Percentiles rank a stretch among this genome's conserved stretches.
Conservation (phyloP, 2,888 invertebrate species). For the Brachyopa scutellaris region DNA sequence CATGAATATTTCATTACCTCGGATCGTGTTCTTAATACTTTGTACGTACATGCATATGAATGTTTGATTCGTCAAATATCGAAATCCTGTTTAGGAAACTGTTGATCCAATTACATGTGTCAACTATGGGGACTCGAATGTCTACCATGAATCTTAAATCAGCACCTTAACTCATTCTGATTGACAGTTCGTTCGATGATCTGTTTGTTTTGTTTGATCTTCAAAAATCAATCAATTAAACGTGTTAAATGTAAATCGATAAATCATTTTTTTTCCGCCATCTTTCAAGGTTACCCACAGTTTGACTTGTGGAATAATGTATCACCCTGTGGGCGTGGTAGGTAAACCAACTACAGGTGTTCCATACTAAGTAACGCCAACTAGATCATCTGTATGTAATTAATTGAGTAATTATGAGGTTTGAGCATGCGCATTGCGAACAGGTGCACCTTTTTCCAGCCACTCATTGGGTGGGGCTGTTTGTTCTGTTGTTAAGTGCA, state of each 20-base stretch:
- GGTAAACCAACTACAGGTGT: slow-evolving; percentile 26
- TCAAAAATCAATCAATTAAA: slow-evolving; percentile 7
- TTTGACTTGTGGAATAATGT: slow-evolving; percentile 4
- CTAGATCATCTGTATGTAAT: neutral
- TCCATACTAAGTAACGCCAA: neutral
- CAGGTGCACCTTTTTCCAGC: slow-evolving; percentile 4
- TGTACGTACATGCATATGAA: neutral
- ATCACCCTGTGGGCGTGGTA: neutral
- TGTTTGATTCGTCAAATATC: neutral
- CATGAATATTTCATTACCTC: slow-evolving; percentile 34
- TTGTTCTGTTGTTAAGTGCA: neutral
- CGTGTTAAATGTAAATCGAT: neutral
- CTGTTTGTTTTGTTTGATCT: neutral
- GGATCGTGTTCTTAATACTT: slow-evolving; percentile 1
- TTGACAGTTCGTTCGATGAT: neutral
- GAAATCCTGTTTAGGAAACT: slow-evolving; percentile 3
- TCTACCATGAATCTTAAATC: too few relatives aligned
- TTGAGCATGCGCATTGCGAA: slow-evolving; percentile 4
- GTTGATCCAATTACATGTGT: slow-evolving; percentile 22
- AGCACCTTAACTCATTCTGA: slow-evolving; percentile 1
- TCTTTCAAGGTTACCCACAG: neutral
- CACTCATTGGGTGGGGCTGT: neutral
- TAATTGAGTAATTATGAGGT: slow-evolving; percentile 14
- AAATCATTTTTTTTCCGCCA: neutral
- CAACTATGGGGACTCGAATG: neutral